phyloP scores from a whole-genome alignment of 2,888 invertebrate species.

The Ochlodes sylvanus region DNA sequence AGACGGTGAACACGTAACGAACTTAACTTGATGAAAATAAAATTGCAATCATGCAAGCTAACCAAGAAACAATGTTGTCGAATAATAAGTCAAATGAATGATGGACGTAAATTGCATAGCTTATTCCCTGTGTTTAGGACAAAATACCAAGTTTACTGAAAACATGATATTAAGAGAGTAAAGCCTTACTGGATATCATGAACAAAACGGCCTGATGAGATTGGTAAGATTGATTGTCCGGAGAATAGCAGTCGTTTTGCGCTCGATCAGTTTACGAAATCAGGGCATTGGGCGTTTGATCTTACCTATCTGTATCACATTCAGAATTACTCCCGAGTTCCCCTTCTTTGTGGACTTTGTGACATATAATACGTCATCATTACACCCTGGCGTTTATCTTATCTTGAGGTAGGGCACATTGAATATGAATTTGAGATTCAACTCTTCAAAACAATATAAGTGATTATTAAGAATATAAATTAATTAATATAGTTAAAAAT shows the following conservation, averaged over 20 bases:
- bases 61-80: too few relatives aligned
- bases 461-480: too few relatives aligned
- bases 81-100: too few relatives aligned
- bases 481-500: too few relatives aligned
- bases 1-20: too few relatives aligned
- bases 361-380: neutral
- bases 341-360: conserved; percentile 1
- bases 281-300: conserved; percentile 10
- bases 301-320: conserved; percentile 11
- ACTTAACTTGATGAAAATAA: too few relatives aligned
- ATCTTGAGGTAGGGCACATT: neutral
- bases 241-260: conserved; percentile 7
- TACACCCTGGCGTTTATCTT: neutral
- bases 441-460: too few relatives aligned
- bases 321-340: neutral
- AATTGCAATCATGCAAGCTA: too few relatives aligned
- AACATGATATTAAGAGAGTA: neutral
- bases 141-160: too few relatives aligned
- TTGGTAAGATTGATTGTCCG: conserved; percentile 10
- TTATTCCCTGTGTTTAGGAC: too few relatives aligned
- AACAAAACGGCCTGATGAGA: neutral
- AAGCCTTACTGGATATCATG: neutral
- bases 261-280: conserved; percentile 14
- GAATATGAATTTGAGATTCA: neutral
- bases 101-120: too few relatives aligned